Conservation (phyloP, 2,888 invertebrate genomes). For the Hoplodrina ambigua region DNA sequence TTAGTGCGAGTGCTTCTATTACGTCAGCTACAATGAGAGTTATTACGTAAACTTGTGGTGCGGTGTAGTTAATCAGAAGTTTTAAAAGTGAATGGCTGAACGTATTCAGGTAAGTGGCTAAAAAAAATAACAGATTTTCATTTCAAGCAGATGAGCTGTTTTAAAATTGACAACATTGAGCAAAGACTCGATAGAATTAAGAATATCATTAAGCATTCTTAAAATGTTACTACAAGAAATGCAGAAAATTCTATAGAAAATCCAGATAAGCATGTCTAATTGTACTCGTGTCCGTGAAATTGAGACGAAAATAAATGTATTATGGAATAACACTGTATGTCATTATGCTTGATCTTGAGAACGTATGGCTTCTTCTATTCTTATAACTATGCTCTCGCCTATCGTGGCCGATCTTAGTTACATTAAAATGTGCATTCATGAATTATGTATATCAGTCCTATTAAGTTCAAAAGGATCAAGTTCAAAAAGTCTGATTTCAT, state of each 20-base stretch:
- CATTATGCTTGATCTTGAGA: conserved; percentile 38
- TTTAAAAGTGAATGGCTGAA: conserved; percentile 24
- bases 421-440: neutral
- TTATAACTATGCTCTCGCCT: conserved; percentile 6
- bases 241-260: neutral
- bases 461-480: neutral
- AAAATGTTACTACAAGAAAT: neutral
- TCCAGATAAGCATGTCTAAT: neutral
- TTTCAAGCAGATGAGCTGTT: neutral
- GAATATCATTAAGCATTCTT: neutral
- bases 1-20: conserved; percentile 43
- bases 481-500: neutral
- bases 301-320: conserved; percentile 25
- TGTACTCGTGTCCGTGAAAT: conserved; percentile 3
- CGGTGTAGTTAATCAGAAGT: conserved; percentile 4
- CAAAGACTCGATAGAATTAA: neutral
- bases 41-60: conserved; percentile 29
- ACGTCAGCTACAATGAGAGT: conserved; percentile 39
- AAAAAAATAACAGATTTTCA: neutral
- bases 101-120: neutral
- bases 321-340: conserved; percentile 19
- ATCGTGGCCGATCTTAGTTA: neutral
- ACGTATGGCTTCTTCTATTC: conserved; percentile 43
- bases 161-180: too few species aligned
- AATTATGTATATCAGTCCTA: neutral